These are phyloP conservation scores for Luperina nickerlii DNA, from an alignment of 2,888 invertebrate species.

Conservation along the genomic window DNA sequence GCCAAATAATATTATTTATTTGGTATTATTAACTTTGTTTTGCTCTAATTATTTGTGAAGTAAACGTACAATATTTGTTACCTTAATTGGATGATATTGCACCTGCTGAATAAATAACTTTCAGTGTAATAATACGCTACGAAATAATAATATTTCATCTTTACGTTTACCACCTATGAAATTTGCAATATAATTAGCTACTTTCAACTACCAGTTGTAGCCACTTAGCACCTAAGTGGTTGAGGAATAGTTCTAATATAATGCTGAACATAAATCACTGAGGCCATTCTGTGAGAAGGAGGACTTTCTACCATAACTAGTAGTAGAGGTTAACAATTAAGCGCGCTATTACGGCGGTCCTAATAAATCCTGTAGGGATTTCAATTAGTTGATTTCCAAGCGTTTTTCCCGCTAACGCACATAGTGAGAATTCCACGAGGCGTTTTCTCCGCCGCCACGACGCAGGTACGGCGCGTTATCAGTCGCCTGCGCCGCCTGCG, in stretches of 20 bases:
- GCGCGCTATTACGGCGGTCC: constrained; percentile 50
- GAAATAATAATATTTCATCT: constrained; percentile 51
- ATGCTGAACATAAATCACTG: constrained; percentile 54
- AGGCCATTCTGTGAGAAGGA: constrained; percentile 25
- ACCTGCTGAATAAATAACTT: constrained; percentile 36
- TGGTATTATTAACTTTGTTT: constrained; percentile 27
- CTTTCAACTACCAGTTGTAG: constrained; percentile 35
- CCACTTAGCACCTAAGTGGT: constrained; percentile 50
- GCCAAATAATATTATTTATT: constrained; percentile 32
- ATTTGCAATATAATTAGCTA: constrained; percentile 38
- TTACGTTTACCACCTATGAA: constrained; percentile 38
- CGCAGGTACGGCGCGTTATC: constrained; percentile 83
- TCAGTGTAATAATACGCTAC: constrained; percentile 29
- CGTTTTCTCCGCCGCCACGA: constrained; percentile 66
- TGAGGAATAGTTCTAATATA: constrained; percentile 52
- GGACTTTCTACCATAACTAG: constrained; percentile 50
- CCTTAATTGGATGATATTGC: constrained; percentile 40
- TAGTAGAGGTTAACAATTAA: constrained; percentile 57
- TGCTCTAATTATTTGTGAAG: constrained; percentile 41
- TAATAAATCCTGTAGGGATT: constrained; percentile 64
- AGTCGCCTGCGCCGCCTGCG: constrained; percentile 71
- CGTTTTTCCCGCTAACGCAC: constrained; percentile 66
- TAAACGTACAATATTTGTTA: constrained; percentile 40
- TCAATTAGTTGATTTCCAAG: constrained; percentile 66
- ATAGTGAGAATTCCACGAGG: constrained; percentile 70